These are phyloP conservation scores for Lacanobia oleracea DNA, from an alignment of 2,888 invertebrate species.

Conservation along the genomic window DNA sequence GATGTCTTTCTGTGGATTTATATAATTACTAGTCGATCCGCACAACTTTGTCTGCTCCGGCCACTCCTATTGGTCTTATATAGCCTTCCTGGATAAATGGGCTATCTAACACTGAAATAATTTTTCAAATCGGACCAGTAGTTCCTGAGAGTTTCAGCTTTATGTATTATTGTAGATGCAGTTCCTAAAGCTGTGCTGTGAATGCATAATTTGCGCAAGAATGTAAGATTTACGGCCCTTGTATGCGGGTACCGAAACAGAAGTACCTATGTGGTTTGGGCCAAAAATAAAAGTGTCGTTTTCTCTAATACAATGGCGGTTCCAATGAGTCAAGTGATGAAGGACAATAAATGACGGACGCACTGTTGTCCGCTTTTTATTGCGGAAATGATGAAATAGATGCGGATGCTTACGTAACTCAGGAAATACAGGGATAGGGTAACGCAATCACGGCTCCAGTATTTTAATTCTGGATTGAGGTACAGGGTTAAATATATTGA, in stretches of 20 bases:
- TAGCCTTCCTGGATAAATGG: too few species aligned
- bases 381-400: conserved; percentile 38
- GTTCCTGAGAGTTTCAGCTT: too few species aligned
- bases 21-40: too few species aligned
- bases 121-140: too few species aligned
- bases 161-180: too few species aligned
- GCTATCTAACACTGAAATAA: too few species aligned
- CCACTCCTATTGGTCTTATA: too few species aligned
- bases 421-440: conserved; percentile 1
- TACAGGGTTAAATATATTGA: neutral
- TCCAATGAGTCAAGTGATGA: neutral
- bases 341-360: conserved; percentile 17
- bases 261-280: neutral
- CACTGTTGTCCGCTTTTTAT: conserved; percentile 42
- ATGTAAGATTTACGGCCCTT: too few species aligned
- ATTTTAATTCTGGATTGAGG: conserved; percentile 23
- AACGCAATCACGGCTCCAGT: conserved; percentile 7
- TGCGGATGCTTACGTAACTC: conserved; percentile 17
- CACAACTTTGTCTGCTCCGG: too few species aligned
- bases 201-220: too few species aligned
- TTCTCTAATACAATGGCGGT: neutral
- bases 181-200: too few species aligned
- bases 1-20: too few species aligned
- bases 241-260: neutral
- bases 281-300: neutral